Evolutionary conservation across 2,888 invertebrate species (phyloP).

Genomic region (Galerucella pusilla): DNA sequence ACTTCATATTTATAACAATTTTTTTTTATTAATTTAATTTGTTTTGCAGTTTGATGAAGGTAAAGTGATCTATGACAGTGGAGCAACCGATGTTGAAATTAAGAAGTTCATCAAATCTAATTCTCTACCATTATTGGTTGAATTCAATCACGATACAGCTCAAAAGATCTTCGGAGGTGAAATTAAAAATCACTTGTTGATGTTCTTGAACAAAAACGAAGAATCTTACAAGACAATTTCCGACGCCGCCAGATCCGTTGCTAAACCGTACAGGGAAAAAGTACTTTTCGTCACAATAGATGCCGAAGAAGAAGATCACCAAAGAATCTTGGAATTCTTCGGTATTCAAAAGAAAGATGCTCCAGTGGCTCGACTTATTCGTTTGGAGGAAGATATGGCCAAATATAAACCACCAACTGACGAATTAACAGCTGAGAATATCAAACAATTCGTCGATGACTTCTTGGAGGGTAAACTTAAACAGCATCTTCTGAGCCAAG

Average conservation of each 20-base stretch:
- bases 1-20: too few relatives aligned
- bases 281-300: slow-evolving; percentile 94
- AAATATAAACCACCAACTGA: slow-evolving; percentile 92
- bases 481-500: slow-evolving; percentile 94
- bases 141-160: slow-evolving; percentile 97
- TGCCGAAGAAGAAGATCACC: slow-evolving; percentile 94
- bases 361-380: slow-evolving; percentile 91
- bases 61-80: slow-evolving; percentile 78
- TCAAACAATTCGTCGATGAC: slow-evolving; percentile 84
- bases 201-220: slow-evolving; percentile 93
- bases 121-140: slow-evolving; percentile 90
- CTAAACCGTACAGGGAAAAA: slow-evolving; percentile 89
- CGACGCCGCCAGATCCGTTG: slow-evolving; percentile 83
- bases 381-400: slow-evolving; percentile 96
- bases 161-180: slow-evolving; percentile 98
- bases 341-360: slow-evolving; percentile 91
- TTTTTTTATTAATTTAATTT: slow-evolving; percentile 6
- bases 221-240: slow-evolving; percentile 85
- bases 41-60: slow-evolving; percentile 84
- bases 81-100: slow-evolving; percentile 74
- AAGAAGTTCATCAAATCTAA: slow-evolving; percentile 87
- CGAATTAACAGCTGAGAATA: slow-evolving; percentile 76
- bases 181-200: slow-evolving; percentile 94
- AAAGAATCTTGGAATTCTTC: slow-evolving; percentile 98
- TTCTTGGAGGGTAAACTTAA: slow-evolving; percentile 94